Evolutionary conservation across 2,113 vertebrate species (phyloP).

Genomic region (Melanerpes formicivorus): DNA sequence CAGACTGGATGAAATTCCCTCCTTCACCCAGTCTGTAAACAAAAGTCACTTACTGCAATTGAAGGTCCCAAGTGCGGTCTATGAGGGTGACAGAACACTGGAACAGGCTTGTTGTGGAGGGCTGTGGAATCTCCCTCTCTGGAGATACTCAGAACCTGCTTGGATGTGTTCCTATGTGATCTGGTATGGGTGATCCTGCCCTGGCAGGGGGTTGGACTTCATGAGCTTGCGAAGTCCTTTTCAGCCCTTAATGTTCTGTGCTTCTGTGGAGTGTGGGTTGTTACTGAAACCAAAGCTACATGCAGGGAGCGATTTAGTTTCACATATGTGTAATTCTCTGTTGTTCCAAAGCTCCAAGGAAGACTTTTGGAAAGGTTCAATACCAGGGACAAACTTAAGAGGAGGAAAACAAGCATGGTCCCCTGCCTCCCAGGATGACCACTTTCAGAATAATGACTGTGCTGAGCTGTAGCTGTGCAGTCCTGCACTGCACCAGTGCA

Average conservation of each 20-base stretch:
- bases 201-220: too few relatives aligned
- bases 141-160: too few relatives aligned
- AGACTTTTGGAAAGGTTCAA: not conserved
- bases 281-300: not conserved
- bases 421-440: not conserved
- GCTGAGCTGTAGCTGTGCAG: not conserved
- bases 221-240: too few relatives aligned
- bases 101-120: too few relatives aligned
- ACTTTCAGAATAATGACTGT: not conserved
- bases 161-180: too few relatives aligned
- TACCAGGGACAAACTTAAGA: not conserved
- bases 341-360: not conserved
- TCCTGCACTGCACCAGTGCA: too few relatives aligned
- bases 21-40: not conserved
- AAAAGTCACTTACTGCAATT: not conserved
- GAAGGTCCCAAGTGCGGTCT: not conserved
- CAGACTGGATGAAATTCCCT: not conserved
- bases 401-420: not conserved
- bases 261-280: too few relatives aligned
- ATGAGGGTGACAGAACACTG: too few relatives aligned
- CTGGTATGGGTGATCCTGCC: too few relatives aligned
- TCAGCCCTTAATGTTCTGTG: too few relatives aligned
- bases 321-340: not conserved
- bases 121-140: too few relatives aligned
- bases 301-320: not conserved